Percentiles rank a stretch among this genome's conserved stretches.
Conservation (phyloP, 37 sponge, comb jelly and placozoan genomes). For the Spongilla lacustris region DNA sequence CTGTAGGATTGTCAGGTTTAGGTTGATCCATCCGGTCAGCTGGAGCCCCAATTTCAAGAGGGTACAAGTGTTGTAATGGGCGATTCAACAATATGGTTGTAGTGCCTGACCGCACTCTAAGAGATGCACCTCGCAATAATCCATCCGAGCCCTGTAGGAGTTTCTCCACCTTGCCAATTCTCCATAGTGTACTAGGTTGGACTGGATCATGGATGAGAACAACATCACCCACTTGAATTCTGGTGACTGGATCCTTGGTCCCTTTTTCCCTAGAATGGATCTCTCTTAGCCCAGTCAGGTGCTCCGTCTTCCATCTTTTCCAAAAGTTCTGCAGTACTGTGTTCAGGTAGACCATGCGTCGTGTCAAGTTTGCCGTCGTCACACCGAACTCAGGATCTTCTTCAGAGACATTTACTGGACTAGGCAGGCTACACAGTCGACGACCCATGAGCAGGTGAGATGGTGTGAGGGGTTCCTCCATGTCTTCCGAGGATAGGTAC, state of each 20-base stretch:
- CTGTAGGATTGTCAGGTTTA: too few species aligned
- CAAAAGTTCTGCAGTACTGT: slow-evolving; percentile 14
- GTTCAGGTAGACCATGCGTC: slow-evolving; percentile 29
- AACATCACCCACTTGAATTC: slow-evolving; percentile 22
- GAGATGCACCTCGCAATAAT: slow-evolving; percentile 6
- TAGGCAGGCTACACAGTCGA: slow-evolving; percentile 10
- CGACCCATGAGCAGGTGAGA: not conserved
- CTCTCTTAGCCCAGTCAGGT: slow-evolving; percentile 25
- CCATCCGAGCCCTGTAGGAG: slow-evolving; percentile 13
- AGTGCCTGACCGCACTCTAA: not conserved
- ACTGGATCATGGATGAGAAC: slow-evolving; percentile 4
- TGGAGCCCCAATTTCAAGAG: slow-evolving; percentile 8
- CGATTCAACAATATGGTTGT: not conserved
- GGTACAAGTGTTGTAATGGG: slow-evolving; percentile 17
- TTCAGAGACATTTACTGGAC: too few species aligned
- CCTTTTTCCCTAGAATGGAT: not conserved
- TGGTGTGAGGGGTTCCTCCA: slow-evolving; percentile 1
- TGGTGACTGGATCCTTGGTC: not conserved
- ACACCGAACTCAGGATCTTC: slow-evolving; percentile 14
- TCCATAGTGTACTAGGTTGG: slow-evolving; percentile 12
- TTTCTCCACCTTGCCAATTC: not conserved
- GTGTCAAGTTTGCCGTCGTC: not conserved
- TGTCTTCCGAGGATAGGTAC: slow-evolving; percentile 15
- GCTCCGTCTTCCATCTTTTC: slow-evolving; percentile 33
- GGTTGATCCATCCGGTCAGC: too few species aligned